Evolutionary conservation across 2,797 vertebrate genomes (phyloP).

Genomic region (Gallirallus australis): DNA sequence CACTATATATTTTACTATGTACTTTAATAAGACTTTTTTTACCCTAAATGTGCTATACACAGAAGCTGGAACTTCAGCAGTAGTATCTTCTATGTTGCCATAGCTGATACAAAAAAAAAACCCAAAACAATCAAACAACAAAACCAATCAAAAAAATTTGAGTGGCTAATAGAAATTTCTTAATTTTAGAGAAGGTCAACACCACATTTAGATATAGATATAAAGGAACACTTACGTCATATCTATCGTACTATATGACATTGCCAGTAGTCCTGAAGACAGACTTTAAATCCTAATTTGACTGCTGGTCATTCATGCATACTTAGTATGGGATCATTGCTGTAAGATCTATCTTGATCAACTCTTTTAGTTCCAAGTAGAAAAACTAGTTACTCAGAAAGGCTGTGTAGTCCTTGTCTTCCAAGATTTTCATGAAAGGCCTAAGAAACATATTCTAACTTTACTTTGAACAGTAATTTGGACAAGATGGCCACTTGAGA

Average conservation of each 20-base stretch:
- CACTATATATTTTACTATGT: conserved; percentile 51
- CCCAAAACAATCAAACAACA: no score
- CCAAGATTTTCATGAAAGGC: not conserved
- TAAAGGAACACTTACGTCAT: not conserved
- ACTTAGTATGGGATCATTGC: not conserved
- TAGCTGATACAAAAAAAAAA: not conserved
- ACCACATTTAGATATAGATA: not conserved
- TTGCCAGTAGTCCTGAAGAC: not conserved
- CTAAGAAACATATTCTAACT: not conserved
- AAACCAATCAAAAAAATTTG: rapidly evolving
- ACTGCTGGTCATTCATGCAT: not conserved
- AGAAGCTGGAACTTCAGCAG: not conserved
- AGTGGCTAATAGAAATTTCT: not conserved
- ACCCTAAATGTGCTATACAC: not conserved
- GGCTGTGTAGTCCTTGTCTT: not conserved
- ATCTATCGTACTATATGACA: not conserved
- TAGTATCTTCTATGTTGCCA: not conserved
- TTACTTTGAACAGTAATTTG: not conserved
- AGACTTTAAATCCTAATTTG: not conserved
- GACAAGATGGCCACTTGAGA: not conserved
- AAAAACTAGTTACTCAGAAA: not conserved
- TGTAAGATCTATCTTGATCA: not conserved
- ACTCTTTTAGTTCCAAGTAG: not conserved
- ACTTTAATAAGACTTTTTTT: conserved; percentile 49
- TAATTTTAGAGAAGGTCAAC: not conserved